Evolutionary conservation across 1,140 invertebrate species (phyloP).

Genomic region (Pissodes strobi): DNA sequence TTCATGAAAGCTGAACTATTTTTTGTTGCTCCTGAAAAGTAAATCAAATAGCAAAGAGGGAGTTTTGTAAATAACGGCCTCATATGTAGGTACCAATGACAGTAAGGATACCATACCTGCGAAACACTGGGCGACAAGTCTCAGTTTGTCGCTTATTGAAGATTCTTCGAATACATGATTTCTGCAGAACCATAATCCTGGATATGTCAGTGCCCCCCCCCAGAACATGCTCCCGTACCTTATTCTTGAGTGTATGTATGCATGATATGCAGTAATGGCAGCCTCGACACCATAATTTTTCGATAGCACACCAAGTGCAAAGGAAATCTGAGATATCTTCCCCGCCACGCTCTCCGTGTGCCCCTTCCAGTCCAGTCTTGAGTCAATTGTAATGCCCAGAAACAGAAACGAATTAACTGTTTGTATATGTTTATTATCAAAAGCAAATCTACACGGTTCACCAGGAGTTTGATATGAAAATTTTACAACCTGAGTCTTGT

Average conservation of each 20-base stretch:
- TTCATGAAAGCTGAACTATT: too few relatives aligned
- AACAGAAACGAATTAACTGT: not conserved
- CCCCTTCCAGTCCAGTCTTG: slow-evolving; percentile 5
- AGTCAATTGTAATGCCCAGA: slow-evolving; percentile 5
- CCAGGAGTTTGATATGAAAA: too few relatives aligned
- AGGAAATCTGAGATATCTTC: not conserved
- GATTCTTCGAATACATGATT: slow-evolving; percentile 16
- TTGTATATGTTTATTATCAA: not conserved
- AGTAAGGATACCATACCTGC: slow-evolving; percentile 2
- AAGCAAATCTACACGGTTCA: too few relatives aligned
- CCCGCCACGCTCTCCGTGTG: not conserved
- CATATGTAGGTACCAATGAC: slow-evolving; percentile 6
- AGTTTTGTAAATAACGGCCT: too few relatives aligned
- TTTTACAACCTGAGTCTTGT: too few relatives aligned
- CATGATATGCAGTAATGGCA: slow-evolving; percentile 21
- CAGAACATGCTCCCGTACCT: slow-evolving; percentile 25
- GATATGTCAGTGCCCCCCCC: slow-evolving; percentile 3
- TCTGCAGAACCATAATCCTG: slow-evolving; percentile 16
- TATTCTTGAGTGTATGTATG: slow-evolving; percentile 19
- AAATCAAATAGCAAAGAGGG: too few relatives aligned
- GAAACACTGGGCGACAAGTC: slow-evolving; percentile 1
- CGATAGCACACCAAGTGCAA: slow-evolving; percentile 12
- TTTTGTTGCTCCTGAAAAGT: too few relatives aligned
- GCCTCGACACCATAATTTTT: slow-evolving; percentile 1
- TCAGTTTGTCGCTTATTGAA: slow-evolving; percentile 2